Evolutionary conservation across 2,888 invertebrate species (phyloP), one percentile per base, ranked within the genome.

Genomic region (Dione vanillae): DNA sequence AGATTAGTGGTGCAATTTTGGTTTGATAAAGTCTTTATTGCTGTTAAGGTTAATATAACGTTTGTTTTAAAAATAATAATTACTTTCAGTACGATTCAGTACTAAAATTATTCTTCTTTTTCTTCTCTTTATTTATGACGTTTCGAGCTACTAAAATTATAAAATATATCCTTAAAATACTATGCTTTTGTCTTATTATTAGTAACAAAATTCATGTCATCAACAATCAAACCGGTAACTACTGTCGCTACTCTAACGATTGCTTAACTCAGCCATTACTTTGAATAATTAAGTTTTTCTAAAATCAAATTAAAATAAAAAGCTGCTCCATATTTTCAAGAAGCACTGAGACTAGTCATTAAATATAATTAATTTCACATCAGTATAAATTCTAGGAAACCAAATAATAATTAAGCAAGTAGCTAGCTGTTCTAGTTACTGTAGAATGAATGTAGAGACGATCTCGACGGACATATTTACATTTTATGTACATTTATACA

Each of bases 261-360:
- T 27, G 9, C 35, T 16, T 9, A 10, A n/a, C 37, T 16, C 0
- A n/a, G 35, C 16, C 16, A 56, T 11, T 16, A 12, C 0, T 56
- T 40, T 56, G 16, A 56, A 56, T 56, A 56, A 56, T 56, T 56
- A 56, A 56, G 56, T 56, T 56, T 56, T 56, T 56, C 54, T 56
- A 56, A 56, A 56, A 56, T 56, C 16, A 56, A 56, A 56, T 56
- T 16, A 40, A 56, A 56, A 56, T 56, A 40, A 56, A 56, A 19
- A 56, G 56, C 56, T 56, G 56, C 11, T 56, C 56, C 6, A 40
- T 16, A 19, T 56, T 56, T 56, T 56, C 56, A 56, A 56, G 56
- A 40, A 56, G 56, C 56, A 56, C 40, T 56, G 56, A 56, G 37
- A 11, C 54, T 56, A 40, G 56, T 7, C 56, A 40, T 56, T 56